Evolutionary conservation across 92 coral and sea anemone species (phyloP).

Genomic region (Metridium senile): DNA sequence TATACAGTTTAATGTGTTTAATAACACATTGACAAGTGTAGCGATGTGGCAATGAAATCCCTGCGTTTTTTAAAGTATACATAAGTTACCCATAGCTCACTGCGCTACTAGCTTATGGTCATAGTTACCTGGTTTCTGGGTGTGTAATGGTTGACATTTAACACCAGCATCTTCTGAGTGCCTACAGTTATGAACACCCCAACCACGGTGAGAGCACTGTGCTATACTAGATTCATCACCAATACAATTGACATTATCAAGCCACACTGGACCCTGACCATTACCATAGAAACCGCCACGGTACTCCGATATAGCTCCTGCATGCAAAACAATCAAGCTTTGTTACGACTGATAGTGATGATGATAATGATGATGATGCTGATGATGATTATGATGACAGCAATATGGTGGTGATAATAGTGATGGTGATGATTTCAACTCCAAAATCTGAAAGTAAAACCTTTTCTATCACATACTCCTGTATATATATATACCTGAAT

Average conservation of each 20-base stretch:
- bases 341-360: neutral
- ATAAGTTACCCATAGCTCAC: no score
- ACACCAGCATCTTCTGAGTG: slow-evolving; percentile 33
- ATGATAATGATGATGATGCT: no score
- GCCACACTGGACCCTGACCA: slow-evolving; percentile 29
- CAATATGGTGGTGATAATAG: no score
- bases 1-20: no score
- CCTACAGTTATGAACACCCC: slow-evolving; percentile 32
- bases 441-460: no score
- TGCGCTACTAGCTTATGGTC: no score
- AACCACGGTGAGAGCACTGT: slow-evolving; percentile 21
- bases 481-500: slow-evolving; percentile 31
- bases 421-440: no score
- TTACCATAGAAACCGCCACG: slow-evolving; percentile 9
- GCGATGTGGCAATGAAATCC: no score
- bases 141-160: slow-evolving; percentile 6
- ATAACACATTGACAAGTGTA: no score
- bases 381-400: no score
- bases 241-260: slow-evolving; percentile 28
- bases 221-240: slow-evolving; percentile 27
- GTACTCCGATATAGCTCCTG: slow-evolving; percentile 19
- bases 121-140: slow-evolving; percentile 16
- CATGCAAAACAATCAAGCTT: neutral
- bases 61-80: no score
- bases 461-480: no score